A percentile compares a stretch with the other conserved stretches of the same genome.
Evolutionary conservation across 2,888 invertebrate genomes (phyloP).

Genomic region (Chydorus sphaericus): DNA sequence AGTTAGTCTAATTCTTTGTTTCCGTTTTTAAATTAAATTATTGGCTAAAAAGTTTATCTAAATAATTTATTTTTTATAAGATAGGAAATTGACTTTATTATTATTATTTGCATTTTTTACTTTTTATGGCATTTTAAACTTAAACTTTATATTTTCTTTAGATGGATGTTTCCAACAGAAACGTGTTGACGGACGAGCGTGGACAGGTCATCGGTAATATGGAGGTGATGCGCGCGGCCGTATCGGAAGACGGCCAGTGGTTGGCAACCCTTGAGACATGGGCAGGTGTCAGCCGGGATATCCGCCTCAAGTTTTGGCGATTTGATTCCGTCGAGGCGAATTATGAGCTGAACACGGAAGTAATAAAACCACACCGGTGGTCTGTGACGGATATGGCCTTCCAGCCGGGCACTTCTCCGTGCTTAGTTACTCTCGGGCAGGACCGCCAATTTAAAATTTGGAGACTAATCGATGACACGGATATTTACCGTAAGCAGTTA

Average conservation of each 20-base stretch:
- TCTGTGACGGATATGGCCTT: conserved; percentile 44
- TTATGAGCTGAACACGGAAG: conserved; percentile 50
- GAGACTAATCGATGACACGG: conserved; percentile 39
- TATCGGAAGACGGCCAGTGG: conserved; percentile 52
- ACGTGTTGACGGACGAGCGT: conserved; percentile 48
- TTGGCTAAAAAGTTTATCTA: not conserved
- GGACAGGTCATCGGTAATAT: conserved; percentile 43
- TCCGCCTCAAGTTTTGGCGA: conserved; percentile 59
- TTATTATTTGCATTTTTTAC: not conserved
- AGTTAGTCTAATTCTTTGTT: not conserved
- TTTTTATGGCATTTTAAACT: not conserved
- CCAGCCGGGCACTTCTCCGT: conserved; percentile 34
- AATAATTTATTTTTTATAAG: not conserved
- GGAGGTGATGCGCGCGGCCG: conserved; percentile 47
- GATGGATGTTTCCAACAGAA: conserved; percentile 56
- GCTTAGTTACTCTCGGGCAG: conserved; percentile 48
- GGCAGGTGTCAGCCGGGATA: conserved; percentile 33
- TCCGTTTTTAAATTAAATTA: not conserved
- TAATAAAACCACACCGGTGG: conserved; percentile 54
- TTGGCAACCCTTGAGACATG: conserved; percentile 43
- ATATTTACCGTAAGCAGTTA: conserved; percentile 34
- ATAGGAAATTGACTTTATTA: not conserved
- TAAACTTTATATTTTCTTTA: conserved; percentile 25
- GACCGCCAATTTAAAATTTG: conserved; percentile 58
- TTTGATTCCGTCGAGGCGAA: conserved; percentile 42